phyloP scores from a whole-genome alignment of 2,797 vertebrate species.

The Phoebastria nigripes region DNA sequence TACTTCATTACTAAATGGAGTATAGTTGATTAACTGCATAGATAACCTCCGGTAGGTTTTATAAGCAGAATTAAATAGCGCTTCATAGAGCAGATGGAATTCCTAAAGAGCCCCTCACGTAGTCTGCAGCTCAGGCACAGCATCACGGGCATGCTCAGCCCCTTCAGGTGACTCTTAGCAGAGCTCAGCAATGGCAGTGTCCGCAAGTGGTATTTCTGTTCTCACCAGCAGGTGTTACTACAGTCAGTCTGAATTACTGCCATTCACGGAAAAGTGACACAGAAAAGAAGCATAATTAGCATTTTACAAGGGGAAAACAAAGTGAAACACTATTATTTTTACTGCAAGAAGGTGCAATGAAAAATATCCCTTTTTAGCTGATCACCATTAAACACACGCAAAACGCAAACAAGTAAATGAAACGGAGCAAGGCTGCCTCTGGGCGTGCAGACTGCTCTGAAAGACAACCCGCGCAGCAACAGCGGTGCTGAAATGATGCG shows the following conservation, averaged over 20 bases:
- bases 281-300: not conserved
- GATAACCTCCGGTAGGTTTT: not conserved
- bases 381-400: not conserved
- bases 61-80: not conserved
- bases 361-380: not conserved
- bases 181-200: not conserved
- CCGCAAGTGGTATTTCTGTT: not conserved
- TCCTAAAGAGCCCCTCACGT: not conserved
- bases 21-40: not conserved
- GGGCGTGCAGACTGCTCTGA: not conserved
- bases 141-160: not conserved
- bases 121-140: not conserved
- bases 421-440: not conserved
- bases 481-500: not conserved
- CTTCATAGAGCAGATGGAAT: not conserved
- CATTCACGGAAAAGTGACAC: not conserved
- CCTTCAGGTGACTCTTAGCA: not conserved
- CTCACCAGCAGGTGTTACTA: not conserved
- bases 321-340: not conserved
- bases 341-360: not conserved
- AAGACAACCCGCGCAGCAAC: not conserved
- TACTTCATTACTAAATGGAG: constrained; percentile 20
- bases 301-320: not conserved
- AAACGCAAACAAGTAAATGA: not conserved
- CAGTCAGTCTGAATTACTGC: not conserved